A percentile compares a stretch with the other conserved stretches of the same genome.
These are phyloP conservation scores for Mamestra configurata DNA, from an alignment of 1,140 invertebrate species.

Conservation along the genomic window DNA sequence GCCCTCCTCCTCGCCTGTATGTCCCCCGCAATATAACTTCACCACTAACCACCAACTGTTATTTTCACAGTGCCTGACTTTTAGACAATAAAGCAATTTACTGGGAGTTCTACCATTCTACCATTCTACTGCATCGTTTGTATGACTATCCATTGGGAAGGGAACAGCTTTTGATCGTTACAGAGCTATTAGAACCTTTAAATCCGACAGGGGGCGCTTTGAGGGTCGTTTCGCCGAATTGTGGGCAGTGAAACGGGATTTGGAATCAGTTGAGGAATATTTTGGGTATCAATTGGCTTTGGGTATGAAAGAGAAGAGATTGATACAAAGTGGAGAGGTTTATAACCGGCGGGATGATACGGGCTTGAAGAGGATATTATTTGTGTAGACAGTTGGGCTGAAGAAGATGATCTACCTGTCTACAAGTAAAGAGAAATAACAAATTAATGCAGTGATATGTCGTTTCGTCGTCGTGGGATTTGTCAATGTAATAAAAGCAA, in stretches of 20 bases:
- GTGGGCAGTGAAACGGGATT: not conserved
- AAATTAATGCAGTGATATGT: too few species aligned
- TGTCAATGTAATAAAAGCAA: too few species aligned
- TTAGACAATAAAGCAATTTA: conserved; percentile 62
- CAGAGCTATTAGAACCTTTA: conserved; percentile 39
- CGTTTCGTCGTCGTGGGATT: too few species aligned
- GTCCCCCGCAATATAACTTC: conserved; percentile 21
- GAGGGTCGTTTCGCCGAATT: not conserved
- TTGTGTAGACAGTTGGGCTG: too few species aligned
- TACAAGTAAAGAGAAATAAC: too few species aligned
- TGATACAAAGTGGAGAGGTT: not conserved
- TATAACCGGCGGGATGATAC: too few species aligned
- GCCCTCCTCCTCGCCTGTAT: not conserved
- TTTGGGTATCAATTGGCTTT: not conserved
- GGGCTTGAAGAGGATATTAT: too few species aligned
- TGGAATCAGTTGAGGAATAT: not conserved
- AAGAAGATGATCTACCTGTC: too few species aligned
- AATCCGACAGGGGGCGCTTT: conserved; percentile 17
- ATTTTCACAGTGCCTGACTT: conserved; percentile 62
- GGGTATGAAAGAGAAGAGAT: not conserved
- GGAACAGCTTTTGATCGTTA: conserved; percentile 27
- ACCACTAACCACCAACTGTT: conserved; percentile 51
- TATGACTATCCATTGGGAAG: conserved; percentile 38
- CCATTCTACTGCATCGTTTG: conserved; percentile 34
- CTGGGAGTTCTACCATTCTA: conserved; percentile 34